Base-by-base conservation (phyloP, 1,140 invertebrate genomes). In the Drosophila grimshawi region DNA sequence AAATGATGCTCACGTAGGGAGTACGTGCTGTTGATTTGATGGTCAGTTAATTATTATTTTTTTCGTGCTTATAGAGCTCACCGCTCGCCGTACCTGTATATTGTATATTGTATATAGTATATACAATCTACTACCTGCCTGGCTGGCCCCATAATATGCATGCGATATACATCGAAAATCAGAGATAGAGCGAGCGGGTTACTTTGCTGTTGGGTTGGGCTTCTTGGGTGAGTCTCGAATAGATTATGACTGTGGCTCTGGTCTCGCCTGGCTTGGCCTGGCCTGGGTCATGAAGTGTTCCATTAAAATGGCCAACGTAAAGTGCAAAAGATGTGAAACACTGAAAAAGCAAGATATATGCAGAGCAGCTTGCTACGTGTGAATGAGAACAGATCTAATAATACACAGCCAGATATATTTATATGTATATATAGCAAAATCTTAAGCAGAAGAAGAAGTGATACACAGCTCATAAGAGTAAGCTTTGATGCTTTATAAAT, bases 1-100 rank as follows among this genome's bases (percentile, higher is more conserved):
- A 88, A 89, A 88, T 88, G 86, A 88, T 88, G 85, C 76, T 88
- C 83, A 88, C 83, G 83, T 88, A 83, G 76, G 35, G 65, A 74
- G 85, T 88, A 88, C 83, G 83, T 88, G 83, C 80, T 83, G 83
- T 88, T 89, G 83, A 88, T 88, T 88, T 88, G 83, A 88, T 88
- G 83, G 83, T 83, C 83, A 88, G 83, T 88, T 88, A 88, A 88
- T 88, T 88, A 88, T 88, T 88, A 88, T 86, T 88, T 88, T 83
- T 83, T 88, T 43, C 39, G 77, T 89, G 83, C 83, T 88, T 88
- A 88, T 86, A 88, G 80, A 80, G 83, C 74, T 79, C 68, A 52
- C 59, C 39, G 51, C 37, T 51, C 7, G 39, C 45, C 11, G 48
- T 35, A 10, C 10, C 35, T 73, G 61, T 45, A 19, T 43, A 61